A percentile compares a stretch with the other conserved stretches of the same genome.
Conservation (phyloP, 1,140 invertebrate genomes). For the Macrostomum lignano region DNA sequence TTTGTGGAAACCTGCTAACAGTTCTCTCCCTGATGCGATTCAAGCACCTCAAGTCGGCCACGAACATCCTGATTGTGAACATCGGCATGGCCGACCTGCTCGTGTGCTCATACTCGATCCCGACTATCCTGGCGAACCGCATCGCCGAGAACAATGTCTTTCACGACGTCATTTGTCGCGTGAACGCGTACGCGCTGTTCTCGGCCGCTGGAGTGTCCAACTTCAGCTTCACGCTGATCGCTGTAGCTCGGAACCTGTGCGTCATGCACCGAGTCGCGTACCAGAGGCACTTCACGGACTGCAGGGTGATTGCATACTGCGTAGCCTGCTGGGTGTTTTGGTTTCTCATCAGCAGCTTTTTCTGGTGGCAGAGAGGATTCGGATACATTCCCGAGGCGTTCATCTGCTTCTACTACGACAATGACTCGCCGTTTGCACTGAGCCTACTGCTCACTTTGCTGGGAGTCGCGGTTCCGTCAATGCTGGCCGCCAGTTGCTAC, state of each 20-base stretch:
- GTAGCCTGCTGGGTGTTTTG: constrained; percentile 1
- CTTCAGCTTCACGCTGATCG: constrained; percentile 2
- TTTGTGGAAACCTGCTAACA: not conserved
- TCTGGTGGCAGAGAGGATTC: no score
- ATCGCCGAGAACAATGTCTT: not conserved
- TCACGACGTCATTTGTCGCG: not conserved
- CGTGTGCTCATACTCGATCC: not conserved
- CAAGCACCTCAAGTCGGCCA: not conserved
- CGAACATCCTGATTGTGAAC: not conserved
- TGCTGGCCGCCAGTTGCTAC: not conserved
- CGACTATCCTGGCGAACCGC: not conserved
- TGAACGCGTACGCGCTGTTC: constrained; percentile 1
- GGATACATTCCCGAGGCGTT: not conserved
- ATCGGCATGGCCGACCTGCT: not conserved
- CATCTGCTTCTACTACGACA: constrained; percentile 1
- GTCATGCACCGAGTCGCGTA: not conserved
- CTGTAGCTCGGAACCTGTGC: not conserved
- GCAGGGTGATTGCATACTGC: not conserved
- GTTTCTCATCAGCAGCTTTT: not conserved
- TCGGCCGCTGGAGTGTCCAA: not conserved
- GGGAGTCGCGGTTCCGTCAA: not conserved
- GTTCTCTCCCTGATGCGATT: not conserved
- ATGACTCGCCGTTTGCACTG: not conserved
- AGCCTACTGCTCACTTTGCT: not conserved
- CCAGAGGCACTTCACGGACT: not conserved